Evolutionary conservation across 2,113 vertebrate genomes (phyloP).

Genomic region (Syngnathus floridae): DNA sequence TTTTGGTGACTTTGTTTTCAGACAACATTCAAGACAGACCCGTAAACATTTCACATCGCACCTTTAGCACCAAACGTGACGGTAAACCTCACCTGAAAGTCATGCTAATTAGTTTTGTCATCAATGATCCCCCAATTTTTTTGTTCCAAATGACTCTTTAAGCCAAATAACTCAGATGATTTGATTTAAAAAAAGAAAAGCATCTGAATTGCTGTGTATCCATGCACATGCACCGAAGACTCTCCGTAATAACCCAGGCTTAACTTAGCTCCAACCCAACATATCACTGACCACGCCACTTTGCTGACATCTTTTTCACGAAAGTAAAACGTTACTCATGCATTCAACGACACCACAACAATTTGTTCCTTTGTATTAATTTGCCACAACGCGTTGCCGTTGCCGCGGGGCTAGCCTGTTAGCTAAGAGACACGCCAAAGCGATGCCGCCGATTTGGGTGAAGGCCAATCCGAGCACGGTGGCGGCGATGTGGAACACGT

Average conservation of each 20-base stretch:
- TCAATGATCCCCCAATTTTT: too few species aligned
- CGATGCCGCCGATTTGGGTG: slow-evolving; percentile 74
- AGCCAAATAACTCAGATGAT: background rate
- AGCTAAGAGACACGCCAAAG: slow-evolving; percentile 76
- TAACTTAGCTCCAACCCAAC: too few species aligned
- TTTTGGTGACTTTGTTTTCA: background rate
- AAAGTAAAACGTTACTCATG: background rate
- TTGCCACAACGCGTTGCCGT: slow-evolving; percentile 47
- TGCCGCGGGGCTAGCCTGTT: slow-evolving; percentile 62
- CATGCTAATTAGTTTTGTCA: background rate
- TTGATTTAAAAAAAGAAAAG: too few species aligned
- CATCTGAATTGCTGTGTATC: too few species aligned
- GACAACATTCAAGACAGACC: background rate
- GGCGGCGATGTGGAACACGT: slow-evolving; percentile 76
- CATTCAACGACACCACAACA: background rate
- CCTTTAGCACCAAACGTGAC: background rate
- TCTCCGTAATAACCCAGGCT: too few species aligned
- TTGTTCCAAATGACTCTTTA: background rate
- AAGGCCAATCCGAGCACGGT: slow-evolving; percentile 76
- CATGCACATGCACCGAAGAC: too few species aligned
- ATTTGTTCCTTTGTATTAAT: slow-evolving; percentile 15
- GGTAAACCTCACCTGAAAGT: background rate
- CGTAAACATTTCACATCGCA: background rate
- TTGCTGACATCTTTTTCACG: background rate
- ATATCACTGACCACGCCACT: background rate